Conservation (phyloP, 2,888 invertebrate genomes). For the Balanococcus diminutus region DNA sequence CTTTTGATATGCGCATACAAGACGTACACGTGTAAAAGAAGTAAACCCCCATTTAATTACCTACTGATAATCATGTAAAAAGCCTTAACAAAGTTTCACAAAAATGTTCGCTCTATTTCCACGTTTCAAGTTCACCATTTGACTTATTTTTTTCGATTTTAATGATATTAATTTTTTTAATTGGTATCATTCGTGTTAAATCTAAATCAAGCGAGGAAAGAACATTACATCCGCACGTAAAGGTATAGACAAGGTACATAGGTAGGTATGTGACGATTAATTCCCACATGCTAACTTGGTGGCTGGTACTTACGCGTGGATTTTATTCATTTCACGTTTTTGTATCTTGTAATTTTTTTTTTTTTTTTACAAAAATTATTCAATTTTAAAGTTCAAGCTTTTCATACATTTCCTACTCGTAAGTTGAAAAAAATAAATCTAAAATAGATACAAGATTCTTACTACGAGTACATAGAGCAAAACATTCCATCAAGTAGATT, state of each 20-base stretch:
- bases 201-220: neutral
- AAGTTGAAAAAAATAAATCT: neutral
- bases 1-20: no score
- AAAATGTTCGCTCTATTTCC: no score
- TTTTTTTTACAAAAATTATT: neutral
- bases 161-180: neutral
- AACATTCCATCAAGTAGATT: neutral
- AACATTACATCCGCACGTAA: neutral
- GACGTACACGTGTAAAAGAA: no score
- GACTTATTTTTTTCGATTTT: no score
- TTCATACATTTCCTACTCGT: neutral
- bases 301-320: neutral
- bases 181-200: neutral
- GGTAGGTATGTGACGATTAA: neutral
- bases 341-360: no score
- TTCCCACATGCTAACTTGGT: neutral
- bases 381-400: neutral
- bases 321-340: neutral
- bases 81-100: no score
- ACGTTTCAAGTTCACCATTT: no score
- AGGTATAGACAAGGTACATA: no score
- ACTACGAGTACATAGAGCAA: neutral
- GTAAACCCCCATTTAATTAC: no score
- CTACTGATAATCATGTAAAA: no score
- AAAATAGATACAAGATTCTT: neutral